Evolutionary conservation across 1,140 invertebrate species (phyloP).

Genomic region (Drosophila repletoides): DNA sequence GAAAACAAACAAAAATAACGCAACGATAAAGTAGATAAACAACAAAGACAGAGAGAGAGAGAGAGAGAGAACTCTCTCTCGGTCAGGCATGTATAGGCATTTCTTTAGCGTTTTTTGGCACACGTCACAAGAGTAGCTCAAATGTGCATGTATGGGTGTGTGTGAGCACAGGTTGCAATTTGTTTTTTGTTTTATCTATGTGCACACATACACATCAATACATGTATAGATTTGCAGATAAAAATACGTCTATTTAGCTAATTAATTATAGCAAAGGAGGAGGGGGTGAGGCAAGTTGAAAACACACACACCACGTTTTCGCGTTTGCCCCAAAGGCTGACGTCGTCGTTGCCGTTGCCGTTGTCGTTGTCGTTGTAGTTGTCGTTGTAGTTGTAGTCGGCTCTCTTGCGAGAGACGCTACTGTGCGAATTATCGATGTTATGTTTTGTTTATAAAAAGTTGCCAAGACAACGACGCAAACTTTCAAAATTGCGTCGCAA

Average conservation of each 20-base stretch:
- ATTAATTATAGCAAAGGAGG: conserved; percentile 56
- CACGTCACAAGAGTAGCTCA: conserved; percentile 35
- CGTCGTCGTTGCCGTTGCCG: neutral
- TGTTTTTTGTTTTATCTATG: conserved; percentile 1
- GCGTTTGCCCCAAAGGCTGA: too few species aligned
- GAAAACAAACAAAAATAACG: conserved; percentile 17
- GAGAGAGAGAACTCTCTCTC: conserved; percentile 1
- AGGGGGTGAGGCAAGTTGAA: neutral
- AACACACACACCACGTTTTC: conserved; percentile 23
- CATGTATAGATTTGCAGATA: neutral
- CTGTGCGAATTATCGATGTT: conserved; percentile 49
- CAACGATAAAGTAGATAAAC: conserved; percentile 26
- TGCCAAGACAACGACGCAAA: conserved; percentile 67
- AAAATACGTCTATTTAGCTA: conserved; percentile 42
- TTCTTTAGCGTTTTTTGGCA: conserved; percentile 36
- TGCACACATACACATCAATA: neutral
- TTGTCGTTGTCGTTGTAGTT: conserved; percentile 7
- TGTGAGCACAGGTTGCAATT: conserved; percentile 14
- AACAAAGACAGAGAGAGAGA: conserved; percentile 9
- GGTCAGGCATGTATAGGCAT: conserved; percentile 49
- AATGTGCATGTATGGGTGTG: conserved; percentile 4
- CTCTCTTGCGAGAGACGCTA: conserved; percentile 44
- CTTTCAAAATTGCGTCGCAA: conserved; percentile 72
- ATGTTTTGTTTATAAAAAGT: conserved; percentile 54
- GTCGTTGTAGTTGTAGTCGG: neutral